These are phyloP conservation scores for Anoplopoma fimbria DNA, from an alignment of 2,113 vertebrate species.

Conservation along the genomic window DNA sequence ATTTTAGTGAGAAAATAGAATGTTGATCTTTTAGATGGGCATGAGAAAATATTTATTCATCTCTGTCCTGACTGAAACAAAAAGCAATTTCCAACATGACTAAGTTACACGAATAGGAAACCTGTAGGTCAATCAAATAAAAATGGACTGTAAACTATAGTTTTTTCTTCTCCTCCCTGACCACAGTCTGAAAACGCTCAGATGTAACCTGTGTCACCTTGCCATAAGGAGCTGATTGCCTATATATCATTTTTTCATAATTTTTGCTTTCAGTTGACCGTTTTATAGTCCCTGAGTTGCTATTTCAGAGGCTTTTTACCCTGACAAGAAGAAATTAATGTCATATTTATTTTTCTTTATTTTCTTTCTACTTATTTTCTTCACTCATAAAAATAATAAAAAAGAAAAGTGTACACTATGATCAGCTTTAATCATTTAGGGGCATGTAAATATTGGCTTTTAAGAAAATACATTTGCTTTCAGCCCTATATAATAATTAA, in stretches of 20 bases:
- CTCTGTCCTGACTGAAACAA: background rate
- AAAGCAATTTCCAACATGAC: slow-evolving; percentile 2
- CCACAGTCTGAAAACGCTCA: background rate
- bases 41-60: background rate
- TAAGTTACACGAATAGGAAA: background rate
- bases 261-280: background rate
- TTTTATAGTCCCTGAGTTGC: background rate
- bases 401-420: too few species aligned
- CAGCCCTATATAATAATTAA: background rate
- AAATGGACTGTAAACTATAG: background rate
- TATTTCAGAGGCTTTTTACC: background rate
- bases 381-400: too few species aligned
- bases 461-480: background rate
- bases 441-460: background rate
- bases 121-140: background rate
- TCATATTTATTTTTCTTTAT: background rate
- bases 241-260: background rate
- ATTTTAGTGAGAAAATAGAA: background rate
- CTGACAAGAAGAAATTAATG: background rate
- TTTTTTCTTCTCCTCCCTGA: background rate
- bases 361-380: too few species aligned
- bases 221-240: background rate
- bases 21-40: slow-evolving; percentile 3
- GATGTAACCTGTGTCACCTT: background rate
- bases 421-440: background rate